Conservation (phyloP, 2,888 invertebrate genomes). For the Chaitophorus viminalis region DNA sequence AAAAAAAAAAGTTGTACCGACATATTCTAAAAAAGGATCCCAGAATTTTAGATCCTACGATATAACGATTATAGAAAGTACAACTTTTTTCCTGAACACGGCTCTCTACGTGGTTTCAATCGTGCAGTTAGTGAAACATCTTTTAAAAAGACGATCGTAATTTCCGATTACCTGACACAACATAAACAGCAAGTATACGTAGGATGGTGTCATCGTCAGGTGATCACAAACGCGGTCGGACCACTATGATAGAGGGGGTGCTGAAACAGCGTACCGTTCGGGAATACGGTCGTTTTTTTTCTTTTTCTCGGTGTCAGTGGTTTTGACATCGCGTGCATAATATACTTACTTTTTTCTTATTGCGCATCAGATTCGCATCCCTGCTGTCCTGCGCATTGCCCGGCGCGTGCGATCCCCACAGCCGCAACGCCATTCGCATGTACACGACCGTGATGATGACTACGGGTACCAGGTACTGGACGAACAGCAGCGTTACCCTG, state of each 20-base stretch:
- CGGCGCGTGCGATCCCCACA: conserved; percentile 83
- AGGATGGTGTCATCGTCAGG: background rate
- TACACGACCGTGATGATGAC: conserved; percentile 85
- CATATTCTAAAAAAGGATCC: background rate
- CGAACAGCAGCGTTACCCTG: conserved; percentile 71
- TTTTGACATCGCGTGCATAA: background rate
- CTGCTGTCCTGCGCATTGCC: conserved; percentile 82
- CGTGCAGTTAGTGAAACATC: background rate
- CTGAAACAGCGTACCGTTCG: too few species aligned
- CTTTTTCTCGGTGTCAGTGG: background rate
- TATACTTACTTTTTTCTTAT: conserved; percentile 84
- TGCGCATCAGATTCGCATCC: conserved; percentile 82
- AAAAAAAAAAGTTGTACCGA: too few species aligned
- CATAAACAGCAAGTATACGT: too few species aligned
- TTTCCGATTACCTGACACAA: background rate
- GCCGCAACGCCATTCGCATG: conserved; percentile 79
- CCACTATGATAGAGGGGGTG: too few species aligned
- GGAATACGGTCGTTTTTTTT: too few species aligned
- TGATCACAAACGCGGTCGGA: too few species aligned
- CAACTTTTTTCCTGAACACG: too few species aligned
- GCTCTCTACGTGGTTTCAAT: background rate
- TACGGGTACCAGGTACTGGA: conserved; percentile 82
- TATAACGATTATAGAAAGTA: too few species aligned
- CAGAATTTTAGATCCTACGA: too few species aligned
- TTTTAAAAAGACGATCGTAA: background rate